phyloP scores from a whole-genome alignment of 23 tunicate genomes.

The Trididemnum miniatum region DNA sequence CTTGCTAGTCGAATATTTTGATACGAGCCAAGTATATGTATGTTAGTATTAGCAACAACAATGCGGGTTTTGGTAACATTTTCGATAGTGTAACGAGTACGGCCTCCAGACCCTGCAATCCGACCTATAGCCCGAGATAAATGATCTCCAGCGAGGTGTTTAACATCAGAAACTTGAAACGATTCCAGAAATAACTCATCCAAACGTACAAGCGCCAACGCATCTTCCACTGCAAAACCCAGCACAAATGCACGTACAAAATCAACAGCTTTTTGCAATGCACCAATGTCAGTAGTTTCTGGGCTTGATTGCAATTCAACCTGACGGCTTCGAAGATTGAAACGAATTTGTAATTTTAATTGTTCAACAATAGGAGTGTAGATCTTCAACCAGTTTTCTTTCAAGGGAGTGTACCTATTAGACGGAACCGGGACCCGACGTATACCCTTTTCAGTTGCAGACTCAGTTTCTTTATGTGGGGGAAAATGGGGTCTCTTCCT shows the following conservation, averaged over 20 bases:
- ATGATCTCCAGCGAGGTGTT: conserved; percentile 91
- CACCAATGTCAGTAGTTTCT: conserved; percentile 71
- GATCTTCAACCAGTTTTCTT: conserved; percentile 93
- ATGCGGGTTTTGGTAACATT: conserved; percentile 96
- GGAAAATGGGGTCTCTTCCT: conserved; percentile 80
- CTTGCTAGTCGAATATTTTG: conserved; percentile 87
- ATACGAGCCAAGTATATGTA: conserved; percentile 90
- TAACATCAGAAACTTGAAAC: conserved; percentile 87
- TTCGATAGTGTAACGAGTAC: conserved; percentile 87
- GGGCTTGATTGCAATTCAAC: conserved; percentile 83
- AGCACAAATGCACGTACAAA: conserved; percentile 84
- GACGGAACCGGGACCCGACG: conserved; percentile 76
- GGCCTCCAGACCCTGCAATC: conserved; percentile 93
- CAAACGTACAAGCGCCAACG: conserved; percentile 86
- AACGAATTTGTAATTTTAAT: conserved; percentile 78
- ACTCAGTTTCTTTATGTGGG: conserved; percentile 32
- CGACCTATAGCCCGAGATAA: conserved; percentile 92
- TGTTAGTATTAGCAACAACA: conserved; percentile 80
- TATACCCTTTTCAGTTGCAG: conserved; percentile 42
- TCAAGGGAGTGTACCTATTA: conserved; percentile 89
- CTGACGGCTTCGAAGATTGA: conserved; percentile 68
- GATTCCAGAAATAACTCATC: conserved; percentile 95
- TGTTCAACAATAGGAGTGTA: conserved; percentile 88
- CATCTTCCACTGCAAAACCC: conserved; percentile 96
- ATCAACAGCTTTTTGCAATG: conserved; percentile 88